Base-by-base conservation (phyloP, 1,140 invertebrate genomes). In the Lordiphosa stackelbergi region DNA sequence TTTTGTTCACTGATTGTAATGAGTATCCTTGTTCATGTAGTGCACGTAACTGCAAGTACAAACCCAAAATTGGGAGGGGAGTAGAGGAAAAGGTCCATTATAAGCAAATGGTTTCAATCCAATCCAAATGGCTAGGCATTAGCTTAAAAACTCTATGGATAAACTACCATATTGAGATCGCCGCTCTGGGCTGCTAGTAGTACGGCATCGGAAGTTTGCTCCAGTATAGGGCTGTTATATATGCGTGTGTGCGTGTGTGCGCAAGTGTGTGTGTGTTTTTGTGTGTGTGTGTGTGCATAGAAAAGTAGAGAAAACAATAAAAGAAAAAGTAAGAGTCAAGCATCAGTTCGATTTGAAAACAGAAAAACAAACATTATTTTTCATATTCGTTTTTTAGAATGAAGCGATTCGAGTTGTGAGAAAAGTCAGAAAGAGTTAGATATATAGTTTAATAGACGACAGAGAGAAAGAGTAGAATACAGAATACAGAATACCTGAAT, bases 21-120 rank as follows among this genome's bases (percentile, higher is more conserved):
- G 95, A 96, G 86, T 92, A 96, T 41, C 96, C 96, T 69, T 93
- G 91, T 52, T 91, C 89, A 88, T 96, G 94, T 13, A 97, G 89
- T 68, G 96, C 93, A 89, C 93, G 94, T 72, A 97, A 88, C 92
- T 95, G 85, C 11, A 88, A 86, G 40, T 54, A 11, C 11, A 37
- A 0, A 11, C 0, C 10, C 8, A 47, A 6, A 34, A 12, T 0
- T 16, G 16, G 16, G 16, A n/a, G n/a, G 34, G 31, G 16, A 5
- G 16, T 16, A 2, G 16, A 2, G 19, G 37, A 8, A 41, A 4
- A 31, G 9, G 1, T 0, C 2, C 7, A 10, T 13, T 10, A 13
- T 16, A 22, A 42, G 6, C 19, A 19, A 0, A 19, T 19, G 19
- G 19, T 2, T 2, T 19, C 19, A 19, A 19, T 3, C 19, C 19